These are phyloP conservation scores for Diprion similis DNA, from an alignment of 1,140 invertebrate genomes.

Conservation along the genomic window DNA sequence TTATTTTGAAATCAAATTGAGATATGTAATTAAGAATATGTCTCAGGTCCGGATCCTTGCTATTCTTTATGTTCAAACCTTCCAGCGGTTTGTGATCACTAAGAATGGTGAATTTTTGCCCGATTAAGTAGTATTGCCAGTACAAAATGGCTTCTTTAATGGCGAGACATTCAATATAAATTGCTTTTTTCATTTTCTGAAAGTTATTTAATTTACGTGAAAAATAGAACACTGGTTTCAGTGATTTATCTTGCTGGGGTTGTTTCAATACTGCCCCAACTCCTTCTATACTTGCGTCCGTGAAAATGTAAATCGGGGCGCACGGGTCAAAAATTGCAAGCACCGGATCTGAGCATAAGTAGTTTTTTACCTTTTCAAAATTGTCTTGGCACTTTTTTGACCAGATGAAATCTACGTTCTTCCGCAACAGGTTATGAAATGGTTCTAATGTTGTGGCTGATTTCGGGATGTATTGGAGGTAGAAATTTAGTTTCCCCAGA, in stretches of 20 bases:
- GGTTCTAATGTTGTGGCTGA: constrained; percentile 22
- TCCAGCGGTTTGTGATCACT: constrained; percentile 29
- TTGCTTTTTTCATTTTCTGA: background rate
- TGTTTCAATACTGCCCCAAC: constrained; percentile 33
- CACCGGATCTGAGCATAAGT: constrained; percentile 22
- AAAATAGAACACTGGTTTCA: constrained; percentile 9
- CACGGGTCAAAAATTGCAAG: constrained; percentile 31
- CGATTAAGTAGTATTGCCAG: constrained; percentile 9
- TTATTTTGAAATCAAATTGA: background rate
- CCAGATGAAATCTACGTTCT: constrained; percentile 24
- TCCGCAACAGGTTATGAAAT: constrained; percentile 27
- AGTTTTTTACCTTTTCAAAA: constrained; percentile 26
- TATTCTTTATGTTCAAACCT: constrained; percentile 23
- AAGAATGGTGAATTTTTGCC: constrained; percentile 21
- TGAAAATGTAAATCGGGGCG: constrained; percentile 31
- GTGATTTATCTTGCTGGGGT: constrained; percentile 22
- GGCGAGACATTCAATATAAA: no score
- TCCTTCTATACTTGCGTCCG: constrained; percentile 31
- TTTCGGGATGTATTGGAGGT: constrained; percentile 30
- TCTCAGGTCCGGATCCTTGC: background rate
- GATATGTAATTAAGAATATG: background rate
- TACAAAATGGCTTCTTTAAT: background rate
- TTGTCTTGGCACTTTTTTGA: constrained; percentile 24
- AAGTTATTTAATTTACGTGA: background rate
- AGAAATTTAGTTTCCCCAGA: constrained; percentile 34